phyloP scores from a whole-genome alignment of 2,113 vertebrate genomes.

The Melospiza georgiana region DNA sequence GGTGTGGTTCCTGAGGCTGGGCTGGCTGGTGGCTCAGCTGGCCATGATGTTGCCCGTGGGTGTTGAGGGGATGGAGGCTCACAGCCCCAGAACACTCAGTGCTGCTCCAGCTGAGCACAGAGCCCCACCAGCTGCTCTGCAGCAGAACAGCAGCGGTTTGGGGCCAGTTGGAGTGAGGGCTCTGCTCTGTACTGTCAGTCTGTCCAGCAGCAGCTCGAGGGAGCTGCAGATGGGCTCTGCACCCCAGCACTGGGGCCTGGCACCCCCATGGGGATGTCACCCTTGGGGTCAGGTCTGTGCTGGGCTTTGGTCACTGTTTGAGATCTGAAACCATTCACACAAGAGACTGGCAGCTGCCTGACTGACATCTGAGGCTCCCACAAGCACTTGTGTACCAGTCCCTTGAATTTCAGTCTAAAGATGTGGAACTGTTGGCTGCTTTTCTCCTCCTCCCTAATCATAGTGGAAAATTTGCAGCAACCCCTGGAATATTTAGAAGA shows the following conservation, averaged over 20 bases:
- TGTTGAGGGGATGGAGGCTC: neutral
- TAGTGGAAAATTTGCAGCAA: neutral
- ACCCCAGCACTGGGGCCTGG: neutral
- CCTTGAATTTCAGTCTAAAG: neutral
- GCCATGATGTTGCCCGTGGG: fast-evolving
- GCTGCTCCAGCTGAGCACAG: neutral
- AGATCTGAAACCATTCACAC: neutral
- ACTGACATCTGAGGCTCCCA: neutral
- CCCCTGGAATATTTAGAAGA: neutral
- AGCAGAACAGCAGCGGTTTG: neutral
- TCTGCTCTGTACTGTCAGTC: neutral
- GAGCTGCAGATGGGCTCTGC: neutral
- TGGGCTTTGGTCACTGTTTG: neutral
- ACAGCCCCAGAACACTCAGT: neutral
- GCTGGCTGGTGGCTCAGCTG: neutral
- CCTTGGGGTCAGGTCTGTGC: neutral
- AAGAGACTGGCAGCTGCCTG: neutral
- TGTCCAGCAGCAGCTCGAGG: neutral
- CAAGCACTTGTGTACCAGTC: neutral
- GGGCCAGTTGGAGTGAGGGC: fast-evolving
- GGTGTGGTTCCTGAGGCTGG: neutral
- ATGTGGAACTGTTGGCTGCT: neutral
- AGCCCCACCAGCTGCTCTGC: neutral
- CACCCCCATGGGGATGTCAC: fast-evolving
- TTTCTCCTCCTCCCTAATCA: neutral